Percentiles rank a stretch among this genome's conserved stretches.
phyloP scores from a whole-genome alignment of 2,113 vertebrate genomes.

The Poicephalus gulielmi region DNA sequence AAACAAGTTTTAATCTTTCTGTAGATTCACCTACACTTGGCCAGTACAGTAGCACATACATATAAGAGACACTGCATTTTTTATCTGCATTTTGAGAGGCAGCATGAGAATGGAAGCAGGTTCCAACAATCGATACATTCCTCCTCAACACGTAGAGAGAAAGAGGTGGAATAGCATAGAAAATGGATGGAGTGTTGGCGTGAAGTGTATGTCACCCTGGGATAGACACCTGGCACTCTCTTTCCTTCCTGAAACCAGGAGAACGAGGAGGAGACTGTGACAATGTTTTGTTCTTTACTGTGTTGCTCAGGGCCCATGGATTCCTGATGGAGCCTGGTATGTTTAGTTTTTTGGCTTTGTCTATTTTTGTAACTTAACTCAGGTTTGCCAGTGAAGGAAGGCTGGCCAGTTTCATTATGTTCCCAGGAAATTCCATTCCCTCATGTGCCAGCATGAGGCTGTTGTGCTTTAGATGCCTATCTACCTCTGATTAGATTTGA shows the following conservation, averaged over 20 bases:
- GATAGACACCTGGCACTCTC: neutral
- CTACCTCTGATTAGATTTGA: conserved; percentile 38
- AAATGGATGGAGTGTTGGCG: neutral
- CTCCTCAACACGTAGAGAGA: neutral
- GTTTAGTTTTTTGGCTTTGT: neutral
- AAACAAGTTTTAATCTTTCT: neutral
- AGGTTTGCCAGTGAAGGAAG: neutral
- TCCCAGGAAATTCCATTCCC: conserved; percentile 49
- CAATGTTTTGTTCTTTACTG: neutral
- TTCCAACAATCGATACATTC: neutral
- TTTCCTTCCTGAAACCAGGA: neutral
- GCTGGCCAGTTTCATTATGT: conserved; percentile 13
- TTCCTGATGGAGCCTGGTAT: neutral
- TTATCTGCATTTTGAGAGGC: neutral
- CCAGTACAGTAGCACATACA: neutral
- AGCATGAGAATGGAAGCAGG: neutral
- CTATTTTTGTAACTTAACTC: conserved; percentile 21
- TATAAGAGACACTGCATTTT: neutral
- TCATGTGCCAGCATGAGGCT: neutral
- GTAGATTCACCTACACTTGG: neutral
- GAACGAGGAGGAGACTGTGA: neutral
- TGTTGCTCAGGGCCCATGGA: neutral
- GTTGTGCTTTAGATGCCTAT: conserved; percentile 53
- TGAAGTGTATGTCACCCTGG: neutral
- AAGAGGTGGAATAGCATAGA: neutral